Conservation (phyloP, 2,888 invertebrate species). For the Steinernema hermaphroditum region DNA sequence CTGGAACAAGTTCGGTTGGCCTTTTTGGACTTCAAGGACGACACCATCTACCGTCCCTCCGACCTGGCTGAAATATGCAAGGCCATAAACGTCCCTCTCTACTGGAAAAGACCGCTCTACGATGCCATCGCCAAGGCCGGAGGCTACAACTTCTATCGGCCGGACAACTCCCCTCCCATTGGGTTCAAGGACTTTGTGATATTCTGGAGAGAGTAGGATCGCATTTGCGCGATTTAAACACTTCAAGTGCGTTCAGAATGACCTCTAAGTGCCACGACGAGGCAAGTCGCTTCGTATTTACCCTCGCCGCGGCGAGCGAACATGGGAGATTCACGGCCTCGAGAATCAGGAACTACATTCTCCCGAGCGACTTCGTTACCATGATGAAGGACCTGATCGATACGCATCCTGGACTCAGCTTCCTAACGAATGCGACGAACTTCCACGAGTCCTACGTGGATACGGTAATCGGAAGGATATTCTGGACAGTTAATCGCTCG, state of each 20-base stretch:
- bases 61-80: conserved; percentile 17
- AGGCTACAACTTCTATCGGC: conserved; percentile 15
- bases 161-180: conserved; percentile 38
- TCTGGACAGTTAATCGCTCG: conserved; percentile 94
- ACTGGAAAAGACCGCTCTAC: conserved; percentile 96
- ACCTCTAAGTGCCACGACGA: conserved; percentile 62
- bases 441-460: conserved; percentile 98
- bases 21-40: conserved; percentile 41
- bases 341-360: conserved; percentile 66
- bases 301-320: conserved; percentile 70
- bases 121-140: conserved; percentile 69
- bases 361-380: conserved; percentile 88
- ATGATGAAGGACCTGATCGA: conserved; percentile 85
- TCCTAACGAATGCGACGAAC: conserved; percentile 94
- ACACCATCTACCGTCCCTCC: not conserved
- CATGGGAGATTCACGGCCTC: not conserved
- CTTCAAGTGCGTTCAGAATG: conserved; percentile 45
- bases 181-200: conserved; percentile 51
- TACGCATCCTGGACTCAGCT: conserved; percentile 81
- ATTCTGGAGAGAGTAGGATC: conserved; percentile 44
- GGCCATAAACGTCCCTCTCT: conserved; percentile 86
- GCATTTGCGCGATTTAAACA: not conserved
- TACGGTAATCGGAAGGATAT: conserved; percentile 93
- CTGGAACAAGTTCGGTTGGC: conserved; percentile 52
- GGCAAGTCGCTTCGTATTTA: conserved; percentile 72